These are phyloP conservation scores for Phrixothrix hirtus DNA, from an alignment of 2,888 invertebrate species.

Conservation along the genomic window DNA sequence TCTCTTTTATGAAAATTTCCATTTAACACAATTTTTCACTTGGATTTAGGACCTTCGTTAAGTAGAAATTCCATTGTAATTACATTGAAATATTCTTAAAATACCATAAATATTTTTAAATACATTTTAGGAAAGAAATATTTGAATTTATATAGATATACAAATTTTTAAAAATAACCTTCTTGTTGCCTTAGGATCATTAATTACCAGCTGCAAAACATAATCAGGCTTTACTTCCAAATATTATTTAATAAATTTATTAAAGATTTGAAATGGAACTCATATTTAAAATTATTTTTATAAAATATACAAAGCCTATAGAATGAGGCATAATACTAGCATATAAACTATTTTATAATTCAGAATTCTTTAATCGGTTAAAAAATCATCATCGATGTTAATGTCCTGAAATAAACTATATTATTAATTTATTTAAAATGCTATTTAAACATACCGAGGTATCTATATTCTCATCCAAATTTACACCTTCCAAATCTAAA, in stretches of 20 bases:
- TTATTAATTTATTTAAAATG: neutral
- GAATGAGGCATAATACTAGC: neutral
- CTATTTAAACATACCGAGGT: slow-evolving; percentile 62
- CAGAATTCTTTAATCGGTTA: slow-evolving; percentile 61
- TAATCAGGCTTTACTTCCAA: no score
- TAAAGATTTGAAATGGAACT: neutral
- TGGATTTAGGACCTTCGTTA: no score
- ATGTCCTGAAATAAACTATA: slow-evolving; percentile 65
- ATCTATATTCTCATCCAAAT: slow-evolving; percentile 79
- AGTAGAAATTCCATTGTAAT: no score
- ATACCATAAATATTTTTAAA: no score
- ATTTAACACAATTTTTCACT: no score
- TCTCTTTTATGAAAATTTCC: no score
- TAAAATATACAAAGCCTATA: neutral
- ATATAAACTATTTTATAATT: neutral
- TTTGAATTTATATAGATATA: no score
- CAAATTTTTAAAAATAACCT: no score
- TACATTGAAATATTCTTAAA: no score
- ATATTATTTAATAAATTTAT: neutral
- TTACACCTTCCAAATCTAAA: slow-evolving; percentile 79
- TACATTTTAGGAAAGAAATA: no score
- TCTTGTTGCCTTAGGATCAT: no score
- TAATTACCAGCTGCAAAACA: no score
- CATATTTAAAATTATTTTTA: neutral
- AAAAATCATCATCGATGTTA: slow-evolving; percentile 72